A percentile compares a stretch with the other conserved stretches of the same genome.
Conservation (phyloP, 2,888 invertebrate species). For the Callinectes sapidus region DNA sequence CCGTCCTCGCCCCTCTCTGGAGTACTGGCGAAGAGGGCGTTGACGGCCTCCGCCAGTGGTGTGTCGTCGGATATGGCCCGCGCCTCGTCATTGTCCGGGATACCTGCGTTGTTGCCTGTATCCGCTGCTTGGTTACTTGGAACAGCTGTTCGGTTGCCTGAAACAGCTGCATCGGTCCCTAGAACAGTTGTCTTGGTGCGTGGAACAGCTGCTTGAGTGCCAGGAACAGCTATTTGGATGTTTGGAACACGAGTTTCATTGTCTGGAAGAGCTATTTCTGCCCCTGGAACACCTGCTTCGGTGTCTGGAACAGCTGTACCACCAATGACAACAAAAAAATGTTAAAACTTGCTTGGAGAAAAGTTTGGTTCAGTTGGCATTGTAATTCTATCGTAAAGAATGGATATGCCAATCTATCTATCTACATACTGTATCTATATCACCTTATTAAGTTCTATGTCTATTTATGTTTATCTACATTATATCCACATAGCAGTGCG, state of each 20-base stretch:
- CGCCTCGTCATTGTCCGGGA: neutral
- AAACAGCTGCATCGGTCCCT: neutral
- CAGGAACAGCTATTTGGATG: neutral
- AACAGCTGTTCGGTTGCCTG: too few relatives aligned
- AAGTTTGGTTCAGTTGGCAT: too few relatives aligned
- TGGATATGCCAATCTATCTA: too few relatives aligned
- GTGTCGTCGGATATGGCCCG: neutral
- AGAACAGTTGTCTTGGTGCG: neutral
- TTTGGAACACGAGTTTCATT: neutral
- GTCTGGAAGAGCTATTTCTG: too few relatives aligned
- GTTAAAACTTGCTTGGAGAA: neutral
- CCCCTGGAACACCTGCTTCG: neutral
- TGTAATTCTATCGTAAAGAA: too few relatives aligned
- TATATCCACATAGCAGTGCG: neutral
- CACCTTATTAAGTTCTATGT: neutral
- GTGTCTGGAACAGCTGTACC: neutral
- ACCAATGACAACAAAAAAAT: neutral
- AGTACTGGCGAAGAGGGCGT: conserved; percentile 24
- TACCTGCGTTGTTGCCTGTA: too few relatives aligned
- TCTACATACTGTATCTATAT: too few relatives aligned
- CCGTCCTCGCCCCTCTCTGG: conserved; percentile 44
- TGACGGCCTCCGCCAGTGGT: conserved; percentile 44
- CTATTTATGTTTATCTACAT: neutral
- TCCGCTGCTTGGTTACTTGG: neutral
- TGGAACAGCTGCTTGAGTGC: too few relatives aligned